phyloP scores from a whole-genome alignment of 2,113 vertebrate genomes.

The Plotosus lineatus region DNA sequence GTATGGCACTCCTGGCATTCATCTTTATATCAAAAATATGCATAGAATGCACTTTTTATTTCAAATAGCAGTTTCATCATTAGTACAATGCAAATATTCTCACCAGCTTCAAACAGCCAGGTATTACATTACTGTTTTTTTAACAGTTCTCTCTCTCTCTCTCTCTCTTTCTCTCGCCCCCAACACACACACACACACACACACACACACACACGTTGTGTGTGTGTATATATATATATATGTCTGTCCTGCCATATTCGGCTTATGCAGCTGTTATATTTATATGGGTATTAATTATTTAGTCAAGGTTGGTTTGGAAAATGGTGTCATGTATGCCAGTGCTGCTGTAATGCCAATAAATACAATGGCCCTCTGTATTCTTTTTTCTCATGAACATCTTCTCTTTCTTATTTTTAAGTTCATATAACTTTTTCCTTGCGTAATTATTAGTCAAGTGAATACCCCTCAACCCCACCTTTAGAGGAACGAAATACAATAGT shows the following conservation, averaged over 20 bases:
- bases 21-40: no score
- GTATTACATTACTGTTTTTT: no score
- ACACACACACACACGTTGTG: no score
- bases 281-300: constrained; percentile 37
- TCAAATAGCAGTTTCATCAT: background rate
- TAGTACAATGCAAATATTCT: background rate
- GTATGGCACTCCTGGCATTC: no score
- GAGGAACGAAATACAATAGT: constrained; percentile 50
- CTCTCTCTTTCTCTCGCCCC: background rate
- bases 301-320: constrained; percentile 11
- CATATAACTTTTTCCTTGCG: constrained; percentile 26
- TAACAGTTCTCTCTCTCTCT: no score
- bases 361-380: constrained; percentile 46
- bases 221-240: no score
- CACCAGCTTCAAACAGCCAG: background rate
- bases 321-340: background rate
- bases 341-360: constrained; percentile 6
- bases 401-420: background rate
- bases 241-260: background rate
- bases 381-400: constrained; percentile 49
- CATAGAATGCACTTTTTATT: background rate
- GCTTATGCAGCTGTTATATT: constrained; percentile 12
- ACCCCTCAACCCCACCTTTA: background rate
- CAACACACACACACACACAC: background rate
- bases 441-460: constrained; percentile 34